Conservation (phyloP, 2,888 invertebrate species). For the Eurois occulta region DNA sequence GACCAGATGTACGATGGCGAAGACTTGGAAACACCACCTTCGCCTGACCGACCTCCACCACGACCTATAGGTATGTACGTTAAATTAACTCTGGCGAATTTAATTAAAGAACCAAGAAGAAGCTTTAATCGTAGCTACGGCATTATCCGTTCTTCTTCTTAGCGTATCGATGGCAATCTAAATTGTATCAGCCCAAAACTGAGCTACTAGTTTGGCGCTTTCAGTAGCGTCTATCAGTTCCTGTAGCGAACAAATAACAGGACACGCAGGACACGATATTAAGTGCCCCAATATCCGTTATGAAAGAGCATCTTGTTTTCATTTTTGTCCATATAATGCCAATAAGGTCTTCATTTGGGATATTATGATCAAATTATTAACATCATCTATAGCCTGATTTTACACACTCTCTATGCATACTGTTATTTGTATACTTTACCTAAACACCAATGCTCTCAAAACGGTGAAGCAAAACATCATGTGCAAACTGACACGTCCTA, state of each 20-base stretch:
- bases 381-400: background rate
- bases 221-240: too few species aligned
- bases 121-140: background rate
- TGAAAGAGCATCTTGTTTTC: background rate
- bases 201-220: too few species aligned
- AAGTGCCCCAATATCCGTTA: background rate
- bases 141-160: too few species aligned
- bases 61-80: conserved; percentile 92
- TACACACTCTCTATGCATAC: background rate
- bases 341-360: background rate
- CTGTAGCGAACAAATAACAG: too few species aligned
- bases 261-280: too few species aligned
- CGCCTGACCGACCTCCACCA: conserved; percentile 95
- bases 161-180: too few species aligned
- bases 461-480: background rate
- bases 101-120: background rate
- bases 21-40: conserved; percentile 94
- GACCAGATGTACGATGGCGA: conserved; percentile 92
- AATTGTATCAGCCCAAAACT: too few species aligned
- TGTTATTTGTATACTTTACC: background rate
- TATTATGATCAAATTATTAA: background rate
- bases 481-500: background rate
- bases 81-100: background rate
- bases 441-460: background rate
- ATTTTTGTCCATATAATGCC: background rate